Evolutionary conservation across 2,797 vertebrate species (phyloP), one percentile per base, ranked within the genome.

Genomic region (Karalla daura): DNA sequence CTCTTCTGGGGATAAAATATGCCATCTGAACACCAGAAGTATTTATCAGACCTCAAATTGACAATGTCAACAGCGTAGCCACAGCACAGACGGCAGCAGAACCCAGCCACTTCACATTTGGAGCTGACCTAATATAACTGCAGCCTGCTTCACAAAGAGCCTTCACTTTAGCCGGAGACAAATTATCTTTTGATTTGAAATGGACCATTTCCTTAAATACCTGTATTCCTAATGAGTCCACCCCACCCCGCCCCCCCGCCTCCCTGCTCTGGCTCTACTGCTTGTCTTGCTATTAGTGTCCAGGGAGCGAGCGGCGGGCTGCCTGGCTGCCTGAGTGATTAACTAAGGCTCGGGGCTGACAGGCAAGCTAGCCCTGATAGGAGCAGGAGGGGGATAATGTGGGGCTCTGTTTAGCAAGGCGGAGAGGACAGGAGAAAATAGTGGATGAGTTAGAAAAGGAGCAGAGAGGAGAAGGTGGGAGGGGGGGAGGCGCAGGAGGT

Each of bases 121-220:
- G 37, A 55, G 71, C 80, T 76, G 84, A 85, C 76, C 54, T 21
- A 47, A 59, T 52, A 80, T 66, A 73, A 74, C 36, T 70, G 58
- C 75, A 63, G 77, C 62, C 62, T 63, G 69, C 81, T 76, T 64
- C 54, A 50, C 67, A 52, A 25, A 69, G 74, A 47, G 28, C 9
- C 63, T 54, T 74, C 70, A 66, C 78, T 86, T 68, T 70, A 70
- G 53, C 53, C 25, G 49, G 77, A 91, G 91, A 94, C 90, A 92
- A 94, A 95, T 92, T 78, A 93, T 91, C 87, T 88, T 92, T 91
- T 91, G 88, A 90, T 93, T 91, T 84, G 86, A 90, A 94, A 92
- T 84, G 76, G 92, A 93, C 90, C 86, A 86, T 94, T 94, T 93
- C 91, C 88, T 93, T 93, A 93, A 94, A 93, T 94, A 94, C 91